Conservation (phyloP, 2,113 vertebrate genomes). For the Dicentrarchus labrax region DNA sequence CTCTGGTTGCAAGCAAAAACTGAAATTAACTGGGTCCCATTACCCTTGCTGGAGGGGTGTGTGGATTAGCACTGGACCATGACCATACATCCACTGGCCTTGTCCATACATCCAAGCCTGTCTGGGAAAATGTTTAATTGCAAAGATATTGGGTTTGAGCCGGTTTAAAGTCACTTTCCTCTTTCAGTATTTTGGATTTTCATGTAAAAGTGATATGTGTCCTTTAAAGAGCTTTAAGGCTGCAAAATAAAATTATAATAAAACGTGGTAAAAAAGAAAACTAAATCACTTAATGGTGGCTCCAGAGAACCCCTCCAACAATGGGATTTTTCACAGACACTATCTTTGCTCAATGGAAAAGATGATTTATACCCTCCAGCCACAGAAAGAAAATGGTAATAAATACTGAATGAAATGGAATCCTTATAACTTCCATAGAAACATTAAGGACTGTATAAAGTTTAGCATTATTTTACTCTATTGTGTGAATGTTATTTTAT, state of each 20-base stretch:
- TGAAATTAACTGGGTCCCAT: conserved; percentile 4
- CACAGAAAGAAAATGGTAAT: conserved; percentile 3
- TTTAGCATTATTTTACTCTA: background rate
- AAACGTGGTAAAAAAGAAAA: no score
- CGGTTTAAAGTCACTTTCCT: background rate
- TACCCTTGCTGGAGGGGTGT: conserved; percentile 2
- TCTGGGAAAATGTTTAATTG: conserved; percentile 2
- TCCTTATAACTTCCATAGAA: background rate
- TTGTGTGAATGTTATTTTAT: background rate
- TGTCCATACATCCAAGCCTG: background rate
- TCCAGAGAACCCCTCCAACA: background rate
- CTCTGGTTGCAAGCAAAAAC: background rate
- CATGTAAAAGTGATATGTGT: background rate
- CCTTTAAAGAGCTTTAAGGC: background rate
- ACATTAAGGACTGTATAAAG: background rate
- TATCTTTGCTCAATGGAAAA: background rate
- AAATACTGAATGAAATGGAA: conserved; percentile 15
- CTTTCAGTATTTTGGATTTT: background rate
- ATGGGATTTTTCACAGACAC: background rate
- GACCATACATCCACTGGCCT: conserved; percentile 2
- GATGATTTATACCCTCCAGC: conserved; percentile 1
- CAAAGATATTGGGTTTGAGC: background rate
- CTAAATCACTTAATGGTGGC: conserved; percentile 1
- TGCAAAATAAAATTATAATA: background rate
- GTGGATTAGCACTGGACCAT: conserved; percentile 20